Evolutionary conservation across 2,797 vertebrate species (phyloP), one percentile per base, ranked within the genome.

Genomic region (Schizopygopsis pylzovi): DNA sequence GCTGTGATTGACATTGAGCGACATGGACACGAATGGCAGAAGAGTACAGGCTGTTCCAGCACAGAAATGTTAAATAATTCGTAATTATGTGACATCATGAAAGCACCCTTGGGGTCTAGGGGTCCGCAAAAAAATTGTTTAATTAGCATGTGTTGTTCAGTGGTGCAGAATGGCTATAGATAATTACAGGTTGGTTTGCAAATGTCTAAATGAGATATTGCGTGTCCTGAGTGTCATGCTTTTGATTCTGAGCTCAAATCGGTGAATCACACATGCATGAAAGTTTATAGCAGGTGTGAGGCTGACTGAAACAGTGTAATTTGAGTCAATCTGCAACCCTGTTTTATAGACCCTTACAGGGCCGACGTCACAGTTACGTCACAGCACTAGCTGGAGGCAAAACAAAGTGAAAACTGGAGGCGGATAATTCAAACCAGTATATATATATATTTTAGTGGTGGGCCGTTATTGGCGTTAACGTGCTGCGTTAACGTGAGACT

Each of bases 1-100:
- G 43, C 43, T 68, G 28, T 12, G 16, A 49, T 37, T 81, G 45
- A 56, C 12, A 59, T 43, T 41, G 13, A 43, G 12, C 70, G 33
- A n/a, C 33, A 28, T 49, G 18, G 65, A n/a, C 33, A 81, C 8
- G 0, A 16, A 52, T 81, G 33, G 28, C n/a, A 70, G 11, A 70
- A 81, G 22, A 70, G 33, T 25, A 75, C 63, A 79, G 49, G 56
- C 56, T 77, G 37, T 72, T 85, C 88, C 72, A 81, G 87, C 28
- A 1, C 2, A 41, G 20, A 54, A 70, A 45, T 43, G 54, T 39
- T 83, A 78, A 81, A 70, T 70, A 18, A 52, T 71, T 81, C 25
- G 47, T 56, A 41, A 71, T 81, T 81, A 54, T 70, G 65, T 70
- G 28, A 54, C 78, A 65, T 63, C 56, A 54, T 54, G 22, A 39